A percentile compares a stretch with the other conserved stretches of the same genome.
Conservation (phyloP, 2,888 invertebrate genomes). For the Leptinotarsa peninsularis region DNA sequence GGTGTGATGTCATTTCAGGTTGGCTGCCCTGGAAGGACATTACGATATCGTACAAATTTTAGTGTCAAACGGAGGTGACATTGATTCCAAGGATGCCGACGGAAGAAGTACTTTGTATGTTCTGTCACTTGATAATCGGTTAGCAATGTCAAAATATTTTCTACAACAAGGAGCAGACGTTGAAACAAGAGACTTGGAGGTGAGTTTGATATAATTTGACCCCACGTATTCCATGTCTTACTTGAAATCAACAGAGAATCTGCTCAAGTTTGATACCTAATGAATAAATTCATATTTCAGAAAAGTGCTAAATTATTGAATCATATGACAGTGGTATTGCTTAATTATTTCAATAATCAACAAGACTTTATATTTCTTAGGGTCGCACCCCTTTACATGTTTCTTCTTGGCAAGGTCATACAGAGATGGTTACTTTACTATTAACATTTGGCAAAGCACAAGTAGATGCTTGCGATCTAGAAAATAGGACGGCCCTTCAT, state of each 20-base stretch:
- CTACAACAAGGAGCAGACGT: conserved; percentile 85
- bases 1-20: conserved; percentile 57
- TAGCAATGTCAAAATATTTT: conserved; percentile 86
- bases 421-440: conserved; percentile 89
- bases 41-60: conserved; percentile 81
- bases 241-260: no score
- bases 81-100: conserved; percentile 91
- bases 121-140: conserved; percentile 86
- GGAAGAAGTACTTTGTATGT: conserved; percentile 92
- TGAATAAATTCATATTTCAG: no score
- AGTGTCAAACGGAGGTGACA: conserved; percentile 81
- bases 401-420: conserved; percentile 94
- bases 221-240: no score
- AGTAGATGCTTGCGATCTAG: conserved; percentile 89
- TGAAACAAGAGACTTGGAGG: conserved; percentile 89
- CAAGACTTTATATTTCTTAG: conserved; percentile 59
- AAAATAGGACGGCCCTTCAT: conserved; percentile 90
- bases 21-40: conserved; percentile 88
- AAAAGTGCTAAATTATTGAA: no score
- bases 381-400: conserved; percentile 92
- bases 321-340: no score
- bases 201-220: conserved; percentile 52
- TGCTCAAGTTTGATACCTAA: no score
- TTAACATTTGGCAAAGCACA: conserved; percentile 83
- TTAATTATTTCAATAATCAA: no score